A percentile compares a stretch with the other conserved stretches of the same genome.
phyloP scores from a whole-genome alignment of 2,797 vertebrate genomes.

The Lacerta viridis region DNA sequence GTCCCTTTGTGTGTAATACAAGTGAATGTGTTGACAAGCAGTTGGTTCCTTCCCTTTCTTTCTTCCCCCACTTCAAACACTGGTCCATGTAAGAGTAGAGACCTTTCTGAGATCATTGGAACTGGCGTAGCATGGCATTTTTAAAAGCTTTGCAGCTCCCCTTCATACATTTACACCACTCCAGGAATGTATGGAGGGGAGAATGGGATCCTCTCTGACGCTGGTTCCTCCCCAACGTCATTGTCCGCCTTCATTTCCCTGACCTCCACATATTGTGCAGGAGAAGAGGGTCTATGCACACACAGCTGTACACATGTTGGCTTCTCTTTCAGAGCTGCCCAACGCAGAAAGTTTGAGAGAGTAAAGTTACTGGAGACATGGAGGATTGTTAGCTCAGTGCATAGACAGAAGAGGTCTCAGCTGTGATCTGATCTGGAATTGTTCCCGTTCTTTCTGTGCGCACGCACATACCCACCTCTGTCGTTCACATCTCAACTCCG shows the following conservation, averaged over 20 bases:
- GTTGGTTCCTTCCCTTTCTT: neutral
- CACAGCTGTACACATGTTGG: neutral
- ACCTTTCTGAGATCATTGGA: neutral
- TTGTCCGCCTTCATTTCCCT: too few species aligned
- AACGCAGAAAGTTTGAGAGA: neutral
- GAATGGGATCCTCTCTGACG: neutral
- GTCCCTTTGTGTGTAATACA: neutral
- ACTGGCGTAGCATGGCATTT: neutral
- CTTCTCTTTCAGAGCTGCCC: too few species aligned
- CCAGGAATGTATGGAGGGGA: too few species aligned
- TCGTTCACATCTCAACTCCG: neutral
- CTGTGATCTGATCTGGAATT: neutral
- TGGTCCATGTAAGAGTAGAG: neutral
- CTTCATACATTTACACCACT: neutral
- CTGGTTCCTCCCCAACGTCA: too few species aligned
- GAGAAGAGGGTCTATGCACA: neutral
- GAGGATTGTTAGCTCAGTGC: too few species aligned
- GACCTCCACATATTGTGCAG: neutral
- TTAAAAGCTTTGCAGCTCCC: neutral
- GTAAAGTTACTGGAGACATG: neutral
- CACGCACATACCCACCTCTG: neutral
- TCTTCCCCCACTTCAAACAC: neutral
- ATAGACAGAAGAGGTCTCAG: too few species aligned
- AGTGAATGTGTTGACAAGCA: neutral
- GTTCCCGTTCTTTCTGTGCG: neutral